A percentile compares a stretch with the other conserved stretches of the same genome.
Evolutionary conservation across 2,888 invertebrate species (phyloP).

Genomic region (Dermolepida albohirtum): DNA sequence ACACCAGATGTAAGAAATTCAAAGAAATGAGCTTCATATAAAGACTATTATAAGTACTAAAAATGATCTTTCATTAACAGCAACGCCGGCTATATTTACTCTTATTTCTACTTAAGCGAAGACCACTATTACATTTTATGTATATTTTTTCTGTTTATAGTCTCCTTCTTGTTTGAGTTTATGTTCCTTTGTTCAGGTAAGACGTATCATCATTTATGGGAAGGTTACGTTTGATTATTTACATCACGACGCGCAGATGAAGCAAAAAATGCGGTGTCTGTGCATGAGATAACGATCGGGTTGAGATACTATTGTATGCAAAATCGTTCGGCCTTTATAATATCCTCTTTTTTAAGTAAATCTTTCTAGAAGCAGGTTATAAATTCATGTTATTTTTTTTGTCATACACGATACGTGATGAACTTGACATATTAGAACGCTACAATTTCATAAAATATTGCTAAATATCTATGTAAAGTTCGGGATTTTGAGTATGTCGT

Average conservation of each 20-base stretch:
- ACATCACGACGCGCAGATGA: slow-evolving; percentile 34
- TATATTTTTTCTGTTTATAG: slow-evolving; percentile 24
- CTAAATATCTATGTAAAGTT: no score
- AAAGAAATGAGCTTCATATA: not conserved
- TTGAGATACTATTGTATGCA: slow-evolving; percentile 49
- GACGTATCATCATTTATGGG: slow-evolving; percentile 31
- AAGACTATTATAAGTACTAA: not conserved
- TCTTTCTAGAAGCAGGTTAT: slow-evolving; percentile 13
- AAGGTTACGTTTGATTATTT: slow-evolving; percentile 30
- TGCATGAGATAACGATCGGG: slow-evolving; percentile 46
- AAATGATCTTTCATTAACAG: slow-evolving; percentile 19
- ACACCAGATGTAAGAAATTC: no score
- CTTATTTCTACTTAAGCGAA: not conserved
- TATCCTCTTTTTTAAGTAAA: slow-evolving; percentile 26
- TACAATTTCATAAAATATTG: no score
- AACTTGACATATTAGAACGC: no score
- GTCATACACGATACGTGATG: no score
- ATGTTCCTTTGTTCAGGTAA: slow-evolving; percentile 31
- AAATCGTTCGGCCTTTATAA: slow-evolving; percentile 40
- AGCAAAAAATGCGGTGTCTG: slow-evolving; percentile 23
- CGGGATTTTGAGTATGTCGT: no score
- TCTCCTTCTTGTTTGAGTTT: slow-evolving; percentile 20
- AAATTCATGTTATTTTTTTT: not conserved
- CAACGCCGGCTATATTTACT: not conserved
- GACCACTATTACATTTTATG: slow-evolving; percentile 19